These are phyloP conservation scores for Callipepla squamata DNA, from an alignment of 2,113 vertebrate species.

Conservation along the genomic window DNA sequence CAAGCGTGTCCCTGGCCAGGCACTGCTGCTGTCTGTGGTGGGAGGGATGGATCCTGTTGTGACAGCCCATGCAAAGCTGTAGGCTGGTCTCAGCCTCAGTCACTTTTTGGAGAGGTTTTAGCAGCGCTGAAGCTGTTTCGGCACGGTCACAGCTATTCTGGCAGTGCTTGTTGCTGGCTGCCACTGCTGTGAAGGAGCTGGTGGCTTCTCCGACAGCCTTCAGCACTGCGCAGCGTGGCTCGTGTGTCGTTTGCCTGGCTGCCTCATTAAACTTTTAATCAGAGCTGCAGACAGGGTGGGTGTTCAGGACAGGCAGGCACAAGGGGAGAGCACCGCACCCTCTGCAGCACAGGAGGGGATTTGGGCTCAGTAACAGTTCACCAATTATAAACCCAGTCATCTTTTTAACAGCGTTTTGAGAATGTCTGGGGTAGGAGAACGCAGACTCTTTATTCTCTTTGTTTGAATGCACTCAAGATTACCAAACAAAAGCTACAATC, in stretches of 20 bases:
- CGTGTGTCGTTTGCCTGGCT: neutral
- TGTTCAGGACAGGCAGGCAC: neutral
- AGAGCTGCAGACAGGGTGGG: neutral
- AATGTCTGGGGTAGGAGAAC: neutral
- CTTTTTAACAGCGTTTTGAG: neutral
- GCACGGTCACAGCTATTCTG: neutral
- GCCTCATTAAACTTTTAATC: neutral
- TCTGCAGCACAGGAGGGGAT: neutral
- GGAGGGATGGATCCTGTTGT: neutral
- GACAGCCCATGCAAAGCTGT: neutral
- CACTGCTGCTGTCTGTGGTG: rapidly evolving
- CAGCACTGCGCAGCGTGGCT: neutral
- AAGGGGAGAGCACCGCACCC: neutral
- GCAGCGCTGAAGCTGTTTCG: neutral
- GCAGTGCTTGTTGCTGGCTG: neutral
- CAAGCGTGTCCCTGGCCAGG: neutral
- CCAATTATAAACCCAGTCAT: neutral
- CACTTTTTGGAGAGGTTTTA: neutral
- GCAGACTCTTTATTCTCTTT: neutral
- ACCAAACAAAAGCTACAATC: neutral
- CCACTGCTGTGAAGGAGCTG: neutral
- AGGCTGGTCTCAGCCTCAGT: neutral
- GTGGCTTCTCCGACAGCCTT: neutral
- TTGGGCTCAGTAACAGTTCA: neutral
- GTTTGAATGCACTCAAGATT: neutral